Conservation (phyloP, 1,140 invertebrate species). For the Lepidotrigona ventralis region DNA sequence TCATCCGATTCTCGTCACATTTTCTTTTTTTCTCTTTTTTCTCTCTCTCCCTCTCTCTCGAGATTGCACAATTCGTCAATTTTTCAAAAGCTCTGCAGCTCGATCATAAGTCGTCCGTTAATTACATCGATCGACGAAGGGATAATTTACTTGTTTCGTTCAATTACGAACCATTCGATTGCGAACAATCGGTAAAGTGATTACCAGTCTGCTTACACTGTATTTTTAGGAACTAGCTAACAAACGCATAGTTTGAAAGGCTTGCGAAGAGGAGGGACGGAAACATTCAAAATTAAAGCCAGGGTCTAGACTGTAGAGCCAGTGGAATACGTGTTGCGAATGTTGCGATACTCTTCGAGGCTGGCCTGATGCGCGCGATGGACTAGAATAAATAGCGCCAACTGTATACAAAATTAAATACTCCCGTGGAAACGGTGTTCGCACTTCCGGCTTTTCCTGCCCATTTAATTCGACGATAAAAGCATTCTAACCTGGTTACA, state of each 20-base stretch:
- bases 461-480: constrained; percentile 40
- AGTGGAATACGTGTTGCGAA: neutral
- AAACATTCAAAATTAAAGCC: constrained; percentile 22
- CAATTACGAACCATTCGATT: neutral
- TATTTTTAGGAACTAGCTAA: neutral
- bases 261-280: neutral
- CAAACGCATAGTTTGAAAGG: neutral
- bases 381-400: constrained; percentile 17
- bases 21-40: accelerated
- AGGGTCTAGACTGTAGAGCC: neutral
- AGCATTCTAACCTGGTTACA: constrained; percentile 37
- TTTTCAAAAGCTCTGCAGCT: neutral
- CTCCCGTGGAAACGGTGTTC: neutral
- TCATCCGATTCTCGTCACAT: neutral
- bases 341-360: constrained; percentile 1
- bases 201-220: neutral
- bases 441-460: constrained; percentile 20
- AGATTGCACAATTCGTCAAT: neutral
- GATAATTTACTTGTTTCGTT: neutral
- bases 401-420: constrained; percentile 45
- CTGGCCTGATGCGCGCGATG: constrained; percentile 2
- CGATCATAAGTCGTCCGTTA: neutral
- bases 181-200: neutral
- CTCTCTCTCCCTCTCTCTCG: accelerated
- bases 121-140: neutral